Evolutionary conservation across 2,113 vertebrate genomes (phyloP).

Genomic region (Pteruthius melanotis): DNA sequence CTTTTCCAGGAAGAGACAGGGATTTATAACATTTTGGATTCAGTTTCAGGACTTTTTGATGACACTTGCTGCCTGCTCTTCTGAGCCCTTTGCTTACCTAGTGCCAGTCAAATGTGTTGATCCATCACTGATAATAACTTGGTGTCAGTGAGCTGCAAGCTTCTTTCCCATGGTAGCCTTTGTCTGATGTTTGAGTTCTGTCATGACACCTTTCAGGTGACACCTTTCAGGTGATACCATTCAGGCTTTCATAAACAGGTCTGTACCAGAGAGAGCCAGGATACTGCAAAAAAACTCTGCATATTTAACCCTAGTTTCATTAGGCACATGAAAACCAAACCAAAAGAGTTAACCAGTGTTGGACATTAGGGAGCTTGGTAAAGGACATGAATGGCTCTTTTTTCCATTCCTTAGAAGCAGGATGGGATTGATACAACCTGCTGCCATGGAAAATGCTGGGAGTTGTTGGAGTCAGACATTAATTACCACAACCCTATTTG

Average conservation of each 20-base stretch:
- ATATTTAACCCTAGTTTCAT: not conserved
- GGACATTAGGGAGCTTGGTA: not conserved
- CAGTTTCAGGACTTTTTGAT: not conserved
- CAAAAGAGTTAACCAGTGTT: not conserved
- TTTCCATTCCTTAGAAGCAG: not conserved
- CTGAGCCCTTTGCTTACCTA: not conserved
- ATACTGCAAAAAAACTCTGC: not conserved
- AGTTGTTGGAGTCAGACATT: not conserved
- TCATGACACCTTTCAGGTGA: not conserved
- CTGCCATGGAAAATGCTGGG: not conserved
- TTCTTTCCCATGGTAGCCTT: not conserved
- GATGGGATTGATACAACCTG: not conserved
- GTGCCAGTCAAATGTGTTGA: rapidly evolving
- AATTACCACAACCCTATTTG: not conserved
- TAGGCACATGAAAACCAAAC: not conserved
- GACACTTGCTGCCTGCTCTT: not conserved
- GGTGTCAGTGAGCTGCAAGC: not conserved
- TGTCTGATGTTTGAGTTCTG: not conserved
- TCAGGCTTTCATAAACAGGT: not conserved
- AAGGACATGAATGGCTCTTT: not conserved
- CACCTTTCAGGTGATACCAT: not conserved
- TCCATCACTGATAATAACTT: not conserved
- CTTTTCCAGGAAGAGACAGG: not conserved
- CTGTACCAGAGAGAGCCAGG: not conserved
- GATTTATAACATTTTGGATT: not conserved